Conservation (phyloP, 1,140 invertebrate genomes). For the Kradibia gibbosae region DNA sequence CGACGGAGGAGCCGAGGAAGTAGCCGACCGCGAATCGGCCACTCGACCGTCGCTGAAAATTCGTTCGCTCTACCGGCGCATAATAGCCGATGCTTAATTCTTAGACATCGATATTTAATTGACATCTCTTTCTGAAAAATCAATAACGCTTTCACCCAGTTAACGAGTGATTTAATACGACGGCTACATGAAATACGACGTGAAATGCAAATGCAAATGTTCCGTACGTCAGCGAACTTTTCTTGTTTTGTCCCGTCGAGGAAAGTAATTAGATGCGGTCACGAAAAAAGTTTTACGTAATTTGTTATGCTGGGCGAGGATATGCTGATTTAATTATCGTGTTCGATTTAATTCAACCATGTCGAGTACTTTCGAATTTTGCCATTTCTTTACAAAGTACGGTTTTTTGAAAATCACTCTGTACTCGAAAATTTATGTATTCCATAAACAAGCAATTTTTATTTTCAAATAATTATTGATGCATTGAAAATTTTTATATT, state of each 20-base stretch:
- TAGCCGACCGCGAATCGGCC: not conserved
- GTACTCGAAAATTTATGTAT: not conserved
- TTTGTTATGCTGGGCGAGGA: not conserved
- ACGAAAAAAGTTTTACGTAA: not conserved
- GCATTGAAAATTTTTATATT: no score
- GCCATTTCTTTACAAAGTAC: not conserved
- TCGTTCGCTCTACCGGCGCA: not conserved
- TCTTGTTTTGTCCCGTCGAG: not conserved
- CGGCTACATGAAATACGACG: not conserved
- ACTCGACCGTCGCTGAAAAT: not conserved
- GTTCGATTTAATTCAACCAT: not conserved
- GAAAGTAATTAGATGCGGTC: not conserved
- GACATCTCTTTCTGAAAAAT: not conserved
- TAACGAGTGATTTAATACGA: not conserved
- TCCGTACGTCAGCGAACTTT: not conserved
- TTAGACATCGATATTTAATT: not conserved
- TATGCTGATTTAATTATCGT: not conserved
- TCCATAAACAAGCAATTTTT: no score
- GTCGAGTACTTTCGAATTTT: not conserved
- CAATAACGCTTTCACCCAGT: not conserved
- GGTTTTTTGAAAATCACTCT: not conserved
- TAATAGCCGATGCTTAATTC: not conserved
- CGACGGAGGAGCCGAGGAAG: not conserved
- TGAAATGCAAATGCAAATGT: not conserved
- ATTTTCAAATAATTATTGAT: not conserved